These are phyloP conservation scores for Gasteruption jaculator DNA, from an alignment of 2,888 invertebrate genomes.

Conservation along the genomic window DNA sequence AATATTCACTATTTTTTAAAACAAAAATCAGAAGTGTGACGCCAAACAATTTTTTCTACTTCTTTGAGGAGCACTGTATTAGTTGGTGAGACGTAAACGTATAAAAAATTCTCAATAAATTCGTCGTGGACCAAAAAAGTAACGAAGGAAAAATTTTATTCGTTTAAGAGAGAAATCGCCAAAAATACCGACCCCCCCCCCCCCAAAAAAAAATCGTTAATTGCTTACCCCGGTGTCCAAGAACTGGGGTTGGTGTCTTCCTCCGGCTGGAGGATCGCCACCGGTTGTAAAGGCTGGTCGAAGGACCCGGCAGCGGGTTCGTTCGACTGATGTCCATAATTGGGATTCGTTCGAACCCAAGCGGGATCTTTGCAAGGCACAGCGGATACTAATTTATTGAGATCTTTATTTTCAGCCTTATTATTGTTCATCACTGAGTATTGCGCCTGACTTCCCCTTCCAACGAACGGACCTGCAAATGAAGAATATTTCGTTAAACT, in stretches of 20 bases:
- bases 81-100: no score
- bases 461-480: constrained; percentile 23
- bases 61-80: no score
- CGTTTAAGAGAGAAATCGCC: neutral
- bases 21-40: no score
- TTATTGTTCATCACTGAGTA: constrained; percentile 21
- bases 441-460: neutral
- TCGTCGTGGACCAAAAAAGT: no score
- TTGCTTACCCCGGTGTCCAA: constrained; percentile 37
- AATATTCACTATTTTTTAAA: no score
- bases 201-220: no score
- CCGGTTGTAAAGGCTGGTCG: constrained; percentile 21
- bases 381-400: constrained; percentile 31
- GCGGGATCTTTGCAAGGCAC: constrained; percentile 22
- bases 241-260: constrained; percentile 32
- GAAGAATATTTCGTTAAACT: no score
- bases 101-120: no score
- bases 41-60: no score
- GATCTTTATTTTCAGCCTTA: no score
- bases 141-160: neutral
- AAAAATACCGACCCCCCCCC: neutral
- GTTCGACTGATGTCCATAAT: constrained; percentile 29
- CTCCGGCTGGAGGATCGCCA: constrained; percentile 18
- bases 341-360: constrained; percentile 30
- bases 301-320: no score